Evolutionary conservation across 2,113 vertebrate species (phyloP).

Genomic region (Beaufortia kweichowensis): DNA sequence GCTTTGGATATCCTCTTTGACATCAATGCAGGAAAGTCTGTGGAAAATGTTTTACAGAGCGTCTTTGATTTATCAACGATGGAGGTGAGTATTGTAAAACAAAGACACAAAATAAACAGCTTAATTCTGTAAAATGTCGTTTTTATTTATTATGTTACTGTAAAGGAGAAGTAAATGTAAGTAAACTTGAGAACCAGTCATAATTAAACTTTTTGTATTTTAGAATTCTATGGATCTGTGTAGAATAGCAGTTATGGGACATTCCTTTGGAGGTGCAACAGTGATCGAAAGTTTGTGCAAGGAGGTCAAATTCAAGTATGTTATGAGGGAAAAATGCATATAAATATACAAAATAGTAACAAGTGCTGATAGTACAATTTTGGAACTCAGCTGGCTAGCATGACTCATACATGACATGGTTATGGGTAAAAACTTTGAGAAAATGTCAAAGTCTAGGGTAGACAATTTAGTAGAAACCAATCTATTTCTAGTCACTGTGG

Average conservation of each 20-base stretch:
- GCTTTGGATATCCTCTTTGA: conserved; percentile 81
- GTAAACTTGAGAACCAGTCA: background rate
- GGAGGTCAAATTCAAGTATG: conserved; percentile 90
- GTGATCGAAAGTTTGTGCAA: conserved; percentile 85
- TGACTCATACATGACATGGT: background rate
- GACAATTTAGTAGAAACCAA: background rate
- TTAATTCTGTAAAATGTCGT: too few relatives aligned
- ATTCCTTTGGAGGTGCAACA: conserved; percentile 95
- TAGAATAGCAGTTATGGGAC: conserved; percentile 84
- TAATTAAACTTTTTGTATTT: background rate
- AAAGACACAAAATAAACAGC: too few relatives aligned
- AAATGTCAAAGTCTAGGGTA: background rate
- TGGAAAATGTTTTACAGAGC: conserved; percentile 76
- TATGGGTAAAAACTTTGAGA: background rate
- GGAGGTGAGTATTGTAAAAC: conserved; percentile 69
- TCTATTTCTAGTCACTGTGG: background rate
- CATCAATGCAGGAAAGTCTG: conserved; percentile 76
- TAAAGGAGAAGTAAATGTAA: background rate
- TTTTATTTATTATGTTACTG: background rate
- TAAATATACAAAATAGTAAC: background rate
- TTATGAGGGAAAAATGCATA: background rate
- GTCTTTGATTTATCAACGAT: conserved; percentile 81
- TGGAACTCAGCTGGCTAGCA: background rate
- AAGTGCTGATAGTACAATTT: too few relatives aligned
- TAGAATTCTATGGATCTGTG: conserved; percentile 86